Evolutionary conservation across 1,140 invertebrate genomes (phyloP).

Genomic region (Bombyx mandarina): DNA sequence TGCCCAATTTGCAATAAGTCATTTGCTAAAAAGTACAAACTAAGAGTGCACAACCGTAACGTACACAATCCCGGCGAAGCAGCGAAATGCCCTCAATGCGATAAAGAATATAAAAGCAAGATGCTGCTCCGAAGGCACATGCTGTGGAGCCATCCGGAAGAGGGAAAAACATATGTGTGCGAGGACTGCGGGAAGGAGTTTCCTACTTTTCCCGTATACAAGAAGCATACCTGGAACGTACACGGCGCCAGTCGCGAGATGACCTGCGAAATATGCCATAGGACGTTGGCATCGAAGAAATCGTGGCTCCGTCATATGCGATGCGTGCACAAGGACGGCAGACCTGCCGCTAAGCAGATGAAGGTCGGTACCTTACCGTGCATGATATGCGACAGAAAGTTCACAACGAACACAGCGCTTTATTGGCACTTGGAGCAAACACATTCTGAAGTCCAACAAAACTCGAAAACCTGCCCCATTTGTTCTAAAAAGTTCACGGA

Average conservation of each 20-base stretch:
- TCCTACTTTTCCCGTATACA: not conserved
- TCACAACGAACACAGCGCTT: not conserved
- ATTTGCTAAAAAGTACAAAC: constrained; percentile 1
- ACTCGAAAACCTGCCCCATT: not conserved
- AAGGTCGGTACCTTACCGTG: not conserved
- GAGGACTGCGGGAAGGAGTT: constrained; percentile 1
- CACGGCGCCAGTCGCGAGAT: not conserved
- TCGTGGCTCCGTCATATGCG: not conserved
- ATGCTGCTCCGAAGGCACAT: constrained; percentile 1
- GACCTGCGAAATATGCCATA: not conserved
- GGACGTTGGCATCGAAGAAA: not conserved
- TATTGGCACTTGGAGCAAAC: not conserved
- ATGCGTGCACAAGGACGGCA: not conserved
- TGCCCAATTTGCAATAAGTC: constrained; percentile 1
- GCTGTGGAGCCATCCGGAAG: not conserved
- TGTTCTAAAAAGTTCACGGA: not conserved
- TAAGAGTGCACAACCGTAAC: not conserved
- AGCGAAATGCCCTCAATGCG: not conserved
- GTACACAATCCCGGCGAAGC: not conserved
- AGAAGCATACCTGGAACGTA: not conserved
- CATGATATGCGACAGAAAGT: not conserved
- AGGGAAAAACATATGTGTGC: not conserved
- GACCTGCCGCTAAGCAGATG: not conserved
- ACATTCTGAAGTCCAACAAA: not conserved
- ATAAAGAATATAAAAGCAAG: not conserved